Conservation (phyloP, 2,113 vertebrate species). For the Clarias magur region DNA sequence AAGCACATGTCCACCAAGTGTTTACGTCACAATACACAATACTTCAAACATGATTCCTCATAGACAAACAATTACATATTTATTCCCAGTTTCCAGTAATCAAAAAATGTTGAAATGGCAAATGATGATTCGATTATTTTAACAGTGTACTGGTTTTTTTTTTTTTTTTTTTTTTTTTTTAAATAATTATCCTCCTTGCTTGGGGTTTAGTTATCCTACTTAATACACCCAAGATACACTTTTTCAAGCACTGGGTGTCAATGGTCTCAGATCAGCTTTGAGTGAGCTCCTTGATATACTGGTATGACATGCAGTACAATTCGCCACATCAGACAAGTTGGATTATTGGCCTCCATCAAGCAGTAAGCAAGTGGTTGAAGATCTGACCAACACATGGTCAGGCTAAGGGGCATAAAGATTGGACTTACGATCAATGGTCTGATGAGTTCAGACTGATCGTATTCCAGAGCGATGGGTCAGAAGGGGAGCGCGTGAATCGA, state of each 20-base stretch:
- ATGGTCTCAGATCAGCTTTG: background rate
- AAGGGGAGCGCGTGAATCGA: no score
- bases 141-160: background rate
- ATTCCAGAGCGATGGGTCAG: no score
- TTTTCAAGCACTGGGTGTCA: background rate
- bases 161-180: background rate
- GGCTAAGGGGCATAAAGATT: no score
- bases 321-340: no score
- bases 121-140: no score
- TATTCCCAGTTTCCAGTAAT: background rate
- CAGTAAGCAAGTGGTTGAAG: no score
- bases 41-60: background rate
- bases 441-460: no score
- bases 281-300: no score
- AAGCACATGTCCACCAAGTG: constrained; percentile 4
- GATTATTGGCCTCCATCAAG: no score
- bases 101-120: background rate
- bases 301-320: no score
- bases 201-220: background rate
- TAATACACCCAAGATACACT: background rate
- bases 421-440: no score
- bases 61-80: background rate
- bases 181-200: background rate
- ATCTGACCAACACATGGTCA: no score
- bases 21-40: background rate